Base-by-base conservation (phyloP, 2,888 invertebrate species). In the Phymatocera aterrima region DNA sequence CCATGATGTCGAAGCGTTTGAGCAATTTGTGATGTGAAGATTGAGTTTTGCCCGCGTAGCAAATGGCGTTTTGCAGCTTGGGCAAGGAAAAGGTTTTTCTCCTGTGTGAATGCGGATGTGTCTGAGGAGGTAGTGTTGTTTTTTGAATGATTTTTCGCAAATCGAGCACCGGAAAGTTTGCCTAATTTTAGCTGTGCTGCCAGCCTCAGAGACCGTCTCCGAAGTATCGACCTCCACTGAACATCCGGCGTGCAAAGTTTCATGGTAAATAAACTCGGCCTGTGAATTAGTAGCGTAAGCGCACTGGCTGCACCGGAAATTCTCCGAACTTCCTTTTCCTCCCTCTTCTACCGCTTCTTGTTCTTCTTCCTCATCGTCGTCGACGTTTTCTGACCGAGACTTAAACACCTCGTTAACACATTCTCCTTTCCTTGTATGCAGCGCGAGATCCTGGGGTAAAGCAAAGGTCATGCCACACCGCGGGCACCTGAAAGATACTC, bases 41-140 rank as follows among this genome's bases (percentile, higher is more conserved):
- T 92, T 92, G 74, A 95, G 91, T 84, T 94, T 94, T 65, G 94
- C 93, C 83, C 94, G 93, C 34, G 95, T 91, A 0, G 94, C 93
- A 86, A 96, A 97, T 80, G 93, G 93, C 0, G 93, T 91, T 0
- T 90, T 91, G 86, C 96, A 97, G 0, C 91, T 89, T 2, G 79
- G 51, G 84, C 97, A 97, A 2, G 91, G 90, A 84, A 93, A 96
- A 0, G 95, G 95, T 79, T 94, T 93, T 86, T 96, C 96, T 37
- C 94, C 93, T 0, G 96, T 96, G 85, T 97, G 96, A 77, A 93
- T 92, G 43, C 95, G 92, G 60, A 96, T 90, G 88, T 96, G 96
- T 79, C 93, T 93, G 1, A 94, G 92, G 18, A 97, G 89, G 31
- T 75, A 57, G 0, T 95, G 94, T 10, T 93, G 90, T 86, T 95